A percentile compares a stretch with the other conserved stretches of the same genome.
Evolutionary conservation across 1,140 invertebrate genomes (phyloP).

Genomic region (Drosophila busckii): DNA sequence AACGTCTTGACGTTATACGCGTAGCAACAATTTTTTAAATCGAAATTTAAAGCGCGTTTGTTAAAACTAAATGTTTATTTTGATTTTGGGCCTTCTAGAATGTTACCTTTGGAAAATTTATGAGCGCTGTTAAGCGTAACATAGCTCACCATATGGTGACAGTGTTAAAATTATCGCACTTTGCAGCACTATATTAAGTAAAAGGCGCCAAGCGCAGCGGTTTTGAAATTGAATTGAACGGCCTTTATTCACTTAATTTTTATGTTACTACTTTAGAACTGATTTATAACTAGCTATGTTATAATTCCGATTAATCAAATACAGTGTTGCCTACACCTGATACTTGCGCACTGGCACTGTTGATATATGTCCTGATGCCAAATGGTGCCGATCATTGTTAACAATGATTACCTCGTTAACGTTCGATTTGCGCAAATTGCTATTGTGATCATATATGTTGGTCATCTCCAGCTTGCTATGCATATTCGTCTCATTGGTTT

Average conservation of each 20-base stretch:
- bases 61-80: slow-evolving; percentile 9
- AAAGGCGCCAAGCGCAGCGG: too few species aligned
- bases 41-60: background rate
- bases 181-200: too few species aligned
- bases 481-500: slow-evolving; percentile 27
- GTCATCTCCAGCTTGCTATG: slow-evolving; percentile 42
- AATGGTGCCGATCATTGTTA: background rate
- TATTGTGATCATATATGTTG: slow-evolving; percentile 56
- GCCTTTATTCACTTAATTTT: too few species aligned
- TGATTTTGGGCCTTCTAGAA: slow-evolving; percentile 26
- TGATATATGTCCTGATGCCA: background rate
- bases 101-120: too few species aligned
- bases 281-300: slow-evolving; percentile 13
- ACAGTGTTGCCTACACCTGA: slow-evolving; percentile 18
- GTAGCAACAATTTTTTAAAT: too few species aligned
- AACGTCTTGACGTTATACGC: too few species aligned
- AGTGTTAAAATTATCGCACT: too few species aligned
- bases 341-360: slow-evolving; percentile 36
- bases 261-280: background rate
- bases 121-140: too few species aligned
- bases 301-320: slow-evolving; percentile 14
- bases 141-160: too few species aligned
- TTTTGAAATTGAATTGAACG: too few species aligned
- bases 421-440: slow-evolving; percentile 31
- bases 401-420: slow-evolving; percentile 49